Conservation (phyloP, 2,113 vertebrate genomes). For the Danio rerio region GRCz12tu NC_133179.1:1604501-1605000, state of each 20-base stretch:
- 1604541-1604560: conserved; percentile 7
- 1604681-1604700: conserved; percentile 66
- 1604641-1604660: conserved; percentile 76
- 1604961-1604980: background rate
- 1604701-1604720: conserved; percentile 70
- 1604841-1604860: conserved; percentile 52
- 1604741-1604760: conserved; percentile 72
- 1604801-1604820: conserved; percentile 50
- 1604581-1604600: conserved; percentile 48
- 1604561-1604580: conserved; percentile 39
- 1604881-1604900: conserved; percentile 54
- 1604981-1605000: background rate
- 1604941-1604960: background rate
- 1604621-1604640: conserved; percentile 70
- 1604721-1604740: conserved; percentile 70
- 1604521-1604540: conserved; percentile 4
- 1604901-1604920: conserved; percentile 55
- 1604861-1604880: conserved; percentile 46
- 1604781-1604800: conserved; percentile 61
- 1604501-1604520: background rate
- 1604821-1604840: conserved; percentile 58
- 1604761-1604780: conserved; percentile 51
- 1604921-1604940: conserved; percentile 5
- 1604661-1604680: conserved; percentile 36
- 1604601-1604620: conserved; percentile 59